These are phyloP conservation scores for Anarsia innoxiella DNA, from an alignment of 2,888 invertebrate genomes.

Conservation along the genomic window DNA sequence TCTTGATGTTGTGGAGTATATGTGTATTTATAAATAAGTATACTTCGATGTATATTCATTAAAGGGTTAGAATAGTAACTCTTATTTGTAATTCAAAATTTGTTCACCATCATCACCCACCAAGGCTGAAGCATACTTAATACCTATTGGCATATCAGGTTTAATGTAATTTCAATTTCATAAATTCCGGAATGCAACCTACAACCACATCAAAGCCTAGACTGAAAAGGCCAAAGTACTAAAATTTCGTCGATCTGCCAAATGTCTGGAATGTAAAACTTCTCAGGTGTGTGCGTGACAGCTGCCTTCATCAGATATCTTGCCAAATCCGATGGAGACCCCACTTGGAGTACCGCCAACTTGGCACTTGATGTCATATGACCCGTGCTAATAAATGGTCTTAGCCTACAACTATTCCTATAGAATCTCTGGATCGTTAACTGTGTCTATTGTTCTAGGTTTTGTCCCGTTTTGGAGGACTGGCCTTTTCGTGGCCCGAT, in stretches of 20 bases:
- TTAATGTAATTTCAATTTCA: background rate
- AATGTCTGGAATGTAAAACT: slow-evolving; percentile 17
- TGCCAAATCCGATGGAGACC: slow-evolving; percentile 61
- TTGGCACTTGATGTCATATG: slow-evolving; percentile 54
- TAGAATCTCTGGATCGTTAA: background rate
- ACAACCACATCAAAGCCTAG: background rate
- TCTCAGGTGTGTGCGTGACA: slow-evolving; percentile 47
- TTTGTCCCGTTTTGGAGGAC: background rate
- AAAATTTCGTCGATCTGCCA: slow-evolving; percentile 3
- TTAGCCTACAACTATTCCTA: slow-evolving; percentile 1
- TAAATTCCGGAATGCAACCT: no score
- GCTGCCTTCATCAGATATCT: slow-evolving; percentile 53
- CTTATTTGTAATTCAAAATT: no score
- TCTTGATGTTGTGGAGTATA: no score
- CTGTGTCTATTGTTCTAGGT: background rate
- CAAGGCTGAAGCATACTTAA: no score
- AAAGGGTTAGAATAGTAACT: no score
- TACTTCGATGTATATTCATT: no score
- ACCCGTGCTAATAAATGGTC: slow-evolving; percentile 53
- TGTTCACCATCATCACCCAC: no score
- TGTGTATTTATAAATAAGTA: background rate
- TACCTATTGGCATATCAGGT: no score
- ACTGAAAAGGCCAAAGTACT: background rate
- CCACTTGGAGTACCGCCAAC: slow-evolving; percentile 61
- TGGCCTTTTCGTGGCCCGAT: background rate